Evolutionary conservation across 2,113 vertebrate species (phyloP), one percentile per base, ranked within the genome.

Genomic region (Phylloscopus trochiloides): DNA sequence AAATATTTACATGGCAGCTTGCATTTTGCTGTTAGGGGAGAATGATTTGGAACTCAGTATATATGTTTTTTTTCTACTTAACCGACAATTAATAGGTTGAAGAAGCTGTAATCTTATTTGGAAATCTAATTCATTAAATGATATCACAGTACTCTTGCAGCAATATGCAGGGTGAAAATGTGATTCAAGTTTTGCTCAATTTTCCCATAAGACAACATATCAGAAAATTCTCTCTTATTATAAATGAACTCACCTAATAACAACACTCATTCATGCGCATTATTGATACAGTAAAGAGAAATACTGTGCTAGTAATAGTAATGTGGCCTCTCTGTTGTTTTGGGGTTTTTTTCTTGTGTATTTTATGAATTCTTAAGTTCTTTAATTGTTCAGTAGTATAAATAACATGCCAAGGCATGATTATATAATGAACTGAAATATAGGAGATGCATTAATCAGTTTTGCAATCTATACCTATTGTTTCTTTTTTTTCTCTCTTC

Each of bases 1-100:
- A 91, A 94, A 85, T 82, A 87, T 93, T 95, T 95, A 52, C 68
- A 86, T 47, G 48, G 55, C 65, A 95, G 51, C 32, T 96, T 91
- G 59, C 12, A 88, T 87, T 92, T 95, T 94, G 5, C 24, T 51
- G 36, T 86, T 95, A 74, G 67, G 87, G 50, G 54, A 85, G 8
- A 96, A 91, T 88, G 21, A 83, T 90, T 91, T 91, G 72, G 52
- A 96, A 10, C 22, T 86, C 43, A 73, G 34, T 59, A 57, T 78
- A 45, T 47, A 75, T 57, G 17, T 52, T 65, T 19, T 43, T 58
- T 92, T 94, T 68, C 45, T 87, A 86, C 42, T 86, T 88, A 75
- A 63, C 32, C 54, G 17, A 86, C 21, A 96, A 94, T 95, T 91
- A 93, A 74, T 61, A 93, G n/a, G 17, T 79, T 95, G 82, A 97